These are phyloP conservation scores for Teleopsis dalmanni DNA, from an alignment of 1,140 invertebrate genomes.

Conservation along the genomic window DNA sequence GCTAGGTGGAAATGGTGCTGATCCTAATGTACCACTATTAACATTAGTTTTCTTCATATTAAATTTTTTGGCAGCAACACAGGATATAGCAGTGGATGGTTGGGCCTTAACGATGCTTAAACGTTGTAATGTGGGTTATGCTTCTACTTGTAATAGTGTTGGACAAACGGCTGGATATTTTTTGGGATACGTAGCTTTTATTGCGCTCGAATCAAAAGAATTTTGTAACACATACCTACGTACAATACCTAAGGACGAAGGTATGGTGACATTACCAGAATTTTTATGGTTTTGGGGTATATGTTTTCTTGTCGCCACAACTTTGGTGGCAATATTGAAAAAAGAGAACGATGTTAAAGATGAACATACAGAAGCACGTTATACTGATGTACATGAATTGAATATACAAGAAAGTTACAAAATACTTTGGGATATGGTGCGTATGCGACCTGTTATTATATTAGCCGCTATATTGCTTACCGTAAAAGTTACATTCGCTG, in stretches of 20 bases:
- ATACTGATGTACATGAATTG: constrained; percentile 48
- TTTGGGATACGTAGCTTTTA: constrained; percentile 93
- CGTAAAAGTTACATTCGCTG: constrained; percentile 91
- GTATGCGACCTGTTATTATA: constrained; percentile 69
- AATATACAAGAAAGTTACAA: constrained; percentile 77
- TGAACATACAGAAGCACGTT: constrained; percentile 41
- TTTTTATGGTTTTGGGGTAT: constrained; percentile 96
- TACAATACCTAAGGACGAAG: constrained; percentile 56
- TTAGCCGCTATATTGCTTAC: constrained; percentile 80
- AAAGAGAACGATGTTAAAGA: constrained; percentile 58
- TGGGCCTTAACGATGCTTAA: constrained; percentile 99
- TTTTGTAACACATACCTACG: constrained; percentile 94
- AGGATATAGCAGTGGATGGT: constrained; percentile 99
- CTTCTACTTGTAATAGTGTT: constrained; percentile 96
- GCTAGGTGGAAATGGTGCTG: constrained; percentile 56
- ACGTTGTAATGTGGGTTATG: constrained; percentile 95
- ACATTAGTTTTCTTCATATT: constrained; percentile 84
- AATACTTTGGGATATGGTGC: constrained; percentile 75
- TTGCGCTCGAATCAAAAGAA: constrained; percentile 92
- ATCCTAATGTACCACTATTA: constrained; percentile 74
- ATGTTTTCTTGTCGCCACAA: constrained; percentile 85
- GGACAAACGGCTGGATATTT: constrained; percentile 98
- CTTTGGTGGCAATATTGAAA: constrained; percentile 83
- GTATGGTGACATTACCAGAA: constrained; percentile 78
- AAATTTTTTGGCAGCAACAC: constrained; percentile 95